Evolutionary conservation across 1,140 invertebrate species (phyloP).

Genomic region (Heterodera carotae): DNA sequence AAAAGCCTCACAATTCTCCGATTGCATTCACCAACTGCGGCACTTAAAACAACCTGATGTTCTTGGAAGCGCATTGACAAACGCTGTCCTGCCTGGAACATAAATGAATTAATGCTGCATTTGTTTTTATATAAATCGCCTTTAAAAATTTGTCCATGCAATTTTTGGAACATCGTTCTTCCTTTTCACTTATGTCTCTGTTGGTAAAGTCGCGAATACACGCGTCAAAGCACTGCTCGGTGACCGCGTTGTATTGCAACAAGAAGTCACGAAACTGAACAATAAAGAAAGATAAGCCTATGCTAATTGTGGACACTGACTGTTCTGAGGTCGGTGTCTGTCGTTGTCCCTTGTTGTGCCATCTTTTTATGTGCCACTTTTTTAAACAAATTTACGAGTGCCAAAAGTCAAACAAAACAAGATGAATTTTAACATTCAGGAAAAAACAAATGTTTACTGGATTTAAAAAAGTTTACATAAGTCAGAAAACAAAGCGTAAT

Average conservation of each 20-base stretch:
- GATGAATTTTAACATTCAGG: no score
- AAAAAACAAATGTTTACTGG: no score
- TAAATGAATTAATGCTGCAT: not conserved
- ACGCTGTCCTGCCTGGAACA: conserved; percentile 42
- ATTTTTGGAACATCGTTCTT: conserved; percentile 57
- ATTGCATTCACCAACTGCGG: not conserved
- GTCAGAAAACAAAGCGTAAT: not conserved
- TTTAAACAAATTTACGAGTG: not conserved
- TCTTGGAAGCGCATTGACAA: conserved; percentile 61
- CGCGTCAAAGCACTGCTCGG: conserved; percentile 55
- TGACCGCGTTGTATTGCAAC: conserved; percentile 61
- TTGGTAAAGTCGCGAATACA: conserved; percentile 57
- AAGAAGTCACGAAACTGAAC: conserved; percentile 58
- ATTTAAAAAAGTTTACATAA: no score
- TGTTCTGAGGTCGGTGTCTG: conserved; percentile 25
- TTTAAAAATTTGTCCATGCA: conserved; percentile 61
- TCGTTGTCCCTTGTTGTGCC: not conserved
- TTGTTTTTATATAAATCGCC: conserved; percentile 37
- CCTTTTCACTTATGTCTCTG: conserved; percentile 56
- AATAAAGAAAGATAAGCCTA: not conserved
- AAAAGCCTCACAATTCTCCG: not conserved
- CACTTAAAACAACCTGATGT: conserved; percentile 35
- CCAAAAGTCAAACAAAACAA: no score
- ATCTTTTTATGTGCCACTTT: not conserved
- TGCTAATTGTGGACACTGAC: not conserved